phyloP scores from a whole-genome alignment of 2,113 vertebrate genomes.

The Piprites chloris region DNA sequence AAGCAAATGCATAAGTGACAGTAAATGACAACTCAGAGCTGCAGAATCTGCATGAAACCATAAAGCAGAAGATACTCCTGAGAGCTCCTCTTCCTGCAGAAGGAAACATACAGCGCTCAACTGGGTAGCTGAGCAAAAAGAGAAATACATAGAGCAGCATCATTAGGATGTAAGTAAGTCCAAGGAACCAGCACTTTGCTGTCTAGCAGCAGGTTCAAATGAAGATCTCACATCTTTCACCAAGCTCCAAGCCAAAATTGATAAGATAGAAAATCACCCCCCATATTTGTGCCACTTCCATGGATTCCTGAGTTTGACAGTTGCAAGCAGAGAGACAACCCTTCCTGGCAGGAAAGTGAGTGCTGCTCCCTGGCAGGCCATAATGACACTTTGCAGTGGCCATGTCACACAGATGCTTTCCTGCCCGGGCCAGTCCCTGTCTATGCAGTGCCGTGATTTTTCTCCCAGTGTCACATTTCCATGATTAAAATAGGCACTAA shows the following conservation, averaged over 20 bases:
- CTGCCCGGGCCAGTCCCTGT: background rate
- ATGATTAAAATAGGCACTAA: background rate
- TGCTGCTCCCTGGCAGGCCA: background rate
- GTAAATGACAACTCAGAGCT: background rate
- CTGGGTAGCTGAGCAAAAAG: background rate
- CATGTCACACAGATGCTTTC: background rate
- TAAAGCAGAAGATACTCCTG: background rate
- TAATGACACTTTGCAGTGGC: background rate
- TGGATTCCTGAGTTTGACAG: background rate
- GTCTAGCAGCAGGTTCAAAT: slow-evolving; percentile 17
- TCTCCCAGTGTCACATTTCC: background rate
- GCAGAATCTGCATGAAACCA: background rate
- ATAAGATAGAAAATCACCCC: background rate
- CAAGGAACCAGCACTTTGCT: background rate
- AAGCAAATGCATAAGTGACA: background rate
- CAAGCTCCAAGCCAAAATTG: background rate
- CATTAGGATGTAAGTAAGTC: slow-evolving; percentile 26
- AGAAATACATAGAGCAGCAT: slow-evolving; percentile 10
- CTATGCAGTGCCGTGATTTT: background rate
- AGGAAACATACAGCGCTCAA: background rate
- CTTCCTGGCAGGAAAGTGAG: background rate
- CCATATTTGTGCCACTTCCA: background rate
- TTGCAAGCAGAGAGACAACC: background rate
- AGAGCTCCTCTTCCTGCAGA: background rate
- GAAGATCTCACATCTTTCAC: slow-evolving; percentile 34